Conservation (phyloP, 2,797 vertebrate genomes). For the Esox masquinongy region DNA sequence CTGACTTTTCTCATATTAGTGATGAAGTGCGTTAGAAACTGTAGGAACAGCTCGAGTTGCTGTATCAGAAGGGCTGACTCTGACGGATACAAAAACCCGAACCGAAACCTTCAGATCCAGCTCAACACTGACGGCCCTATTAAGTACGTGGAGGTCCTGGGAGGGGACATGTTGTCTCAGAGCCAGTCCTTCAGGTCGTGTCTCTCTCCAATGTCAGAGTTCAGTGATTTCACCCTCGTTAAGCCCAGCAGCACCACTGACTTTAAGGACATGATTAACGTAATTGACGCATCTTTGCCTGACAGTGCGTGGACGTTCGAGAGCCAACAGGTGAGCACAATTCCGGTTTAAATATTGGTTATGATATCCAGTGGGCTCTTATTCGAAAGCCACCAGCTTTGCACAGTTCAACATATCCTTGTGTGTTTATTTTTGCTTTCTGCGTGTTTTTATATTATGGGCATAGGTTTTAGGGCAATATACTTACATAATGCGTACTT, state of each 20-base stretch:
- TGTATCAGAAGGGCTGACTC: conserved; percentile 41
- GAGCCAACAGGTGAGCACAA: conserved; percentile 68
- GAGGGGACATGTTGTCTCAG: conserved; percentile 65
- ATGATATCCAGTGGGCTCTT: too few species aligned
- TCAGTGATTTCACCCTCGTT: conserved; percentile 33
- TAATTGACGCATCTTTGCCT: conserved; percentile 68
- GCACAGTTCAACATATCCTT: too few species aligned
- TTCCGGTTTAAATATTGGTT: too few species aligned
- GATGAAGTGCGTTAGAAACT: conserved; percentile 62
- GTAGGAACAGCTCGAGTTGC: conserved; percentile 48
- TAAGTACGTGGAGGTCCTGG: conserved; percentile 74
- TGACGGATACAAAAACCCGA: conserved; percentile 37
- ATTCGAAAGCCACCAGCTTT: too few species aligned
- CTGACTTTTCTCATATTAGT: conserved; percentile 59
- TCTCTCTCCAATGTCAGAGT: conserved; percentile 32
- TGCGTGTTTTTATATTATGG: too few species aligned
- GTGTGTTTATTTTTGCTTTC: too few species aligned
- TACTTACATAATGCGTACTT: too few species aligned
- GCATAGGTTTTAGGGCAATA: too few species aligned
- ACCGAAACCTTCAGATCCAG: conserved; percentile 59
- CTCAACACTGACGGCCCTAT: conserved; percentile 72
- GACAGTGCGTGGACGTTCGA: conserved; percentile 74
- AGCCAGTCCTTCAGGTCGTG: conserved; percentile 60
- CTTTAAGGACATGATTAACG: conserved; percentile 71
- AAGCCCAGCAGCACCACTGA: conserved; percentile 62